phyloP scores from a whole-genome alignment of 2,888 invertebrate species.

The Mesoligia furuncula region DNA sequence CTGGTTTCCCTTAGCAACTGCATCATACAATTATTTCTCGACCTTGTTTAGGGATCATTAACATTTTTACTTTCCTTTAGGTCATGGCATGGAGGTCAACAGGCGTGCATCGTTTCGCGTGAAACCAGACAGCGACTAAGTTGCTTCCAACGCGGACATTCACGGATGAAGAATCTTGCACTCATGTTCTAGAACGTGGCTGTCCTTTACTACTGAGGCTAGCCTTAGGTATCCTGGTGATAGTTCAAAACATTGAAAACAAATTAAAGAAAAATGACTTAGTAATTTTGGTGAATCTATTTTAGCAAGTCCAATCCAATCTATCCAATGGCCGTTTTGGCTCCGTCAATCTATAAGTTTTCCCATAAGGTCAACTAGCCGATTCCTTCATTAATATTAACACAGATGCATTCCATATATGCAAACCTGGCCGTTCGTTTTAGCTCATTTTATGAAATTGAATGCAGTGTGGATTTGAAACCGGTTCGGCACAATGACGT shows the following conservation, averaged over 20 bases:
- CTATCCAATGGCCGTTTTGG: not conserved
- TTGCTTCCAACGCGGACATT: not conserved
- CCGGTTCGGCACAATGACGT: constrained; percentile 76
- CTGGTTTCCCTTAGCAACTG: not conserved
- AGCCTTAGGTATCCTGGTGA: not conserved
- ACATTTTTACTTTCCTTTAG: constrained; percentile 19
- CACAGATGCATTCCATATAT: constrained; percentile 12
- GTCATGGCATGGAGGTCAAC: constrained; percentile 7
- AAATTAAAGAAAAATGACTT: too few relatives aligned
- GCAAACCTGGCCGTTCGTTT: constrained; percentile 25
- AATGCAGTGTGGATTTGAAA: constrained; percentile 67
- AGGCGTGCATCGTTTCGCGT: not conserved
- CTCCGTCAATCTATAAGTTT: not conserved
- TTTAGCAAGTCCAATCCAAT: not conserved
- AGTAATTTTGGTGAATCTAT: not conserved
- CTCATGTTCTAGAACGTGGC: not conserved
- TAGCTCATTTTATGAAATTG: constrained; percentile 45
- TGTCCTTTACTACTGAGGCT: too few relatives aligned
- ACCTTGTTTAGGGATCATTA: constrained; percentile 4
- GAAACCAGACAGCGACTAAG: not conserved
- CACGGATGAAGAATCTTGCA: constrained; percentile 19
- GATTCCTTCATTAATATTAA: not conserved
- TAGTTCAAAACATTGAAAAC: not conserved
- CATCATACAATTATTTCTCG: not conserved
- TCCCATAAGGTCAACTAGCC: not conserved